Evolutionary conservation across 2,888 invertebrate species (phyloP), one percentile per base, ranked within the genome.

Genomic region (Oscheius sp.): DNA sequence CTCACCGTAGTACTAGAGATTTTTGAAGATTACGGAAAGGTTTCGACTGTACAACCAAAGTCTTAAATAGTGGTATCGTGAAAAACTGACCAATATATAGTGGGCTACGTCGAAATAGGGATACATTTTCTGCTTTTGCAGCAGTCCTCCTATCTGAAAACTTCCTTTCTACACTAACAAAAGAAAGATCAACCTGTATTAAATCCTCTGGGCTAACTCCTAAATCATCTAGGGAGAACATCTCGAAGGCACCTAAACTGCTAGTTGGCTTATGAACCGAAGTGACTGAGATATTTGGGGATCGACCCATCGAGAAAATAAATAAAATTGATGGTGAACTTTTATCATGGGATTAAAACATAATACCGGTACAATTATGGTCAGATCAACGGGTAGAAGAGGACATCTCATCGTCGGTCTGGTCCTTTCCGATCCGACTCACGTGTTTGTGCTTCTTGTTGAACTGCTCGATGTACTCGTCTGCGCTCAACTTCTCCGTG

Each of bases 71-170:
- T 21, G 21, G 21, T 21, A 70, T 7, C n/a, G 13, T 5, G 32
- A 42, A 21, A 70, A 65, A 77, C 84, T 71, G 35, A 88, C 88
- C 70, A 88, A 73, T n/a, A 95, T 93, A 91, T 95, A 96, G 92
- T 99, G 96, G 86, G 97, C 97, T 89, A 97, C 94, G 91, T 99
- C 98, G 91, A 99, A 99, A 92, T 96, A 98, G 73, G 99, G 99
- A 90, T 94, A 99, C 97, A 99, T 98, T 92, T 98, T 96, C 86
- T 98, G 92, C 91, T 97, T 96, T 87, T 96, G 95, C 92, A 99
- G 95, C 93, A 96, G 95, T 92, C 96, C 96, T 92, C 98, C 97
- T 93, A 97, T 93, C 91, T 97, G 96, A 90, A 98, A 57, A n/a
- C 21, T 21, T 32, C 42, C 3, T 42, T 42, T 42, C 7, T 42